Evolutionary conservation across 2,888 invertebrate genomes (phyloP), one percentile per base, ranked within the genome.

Genomic region (Andricus quercusramuli): DNA sequence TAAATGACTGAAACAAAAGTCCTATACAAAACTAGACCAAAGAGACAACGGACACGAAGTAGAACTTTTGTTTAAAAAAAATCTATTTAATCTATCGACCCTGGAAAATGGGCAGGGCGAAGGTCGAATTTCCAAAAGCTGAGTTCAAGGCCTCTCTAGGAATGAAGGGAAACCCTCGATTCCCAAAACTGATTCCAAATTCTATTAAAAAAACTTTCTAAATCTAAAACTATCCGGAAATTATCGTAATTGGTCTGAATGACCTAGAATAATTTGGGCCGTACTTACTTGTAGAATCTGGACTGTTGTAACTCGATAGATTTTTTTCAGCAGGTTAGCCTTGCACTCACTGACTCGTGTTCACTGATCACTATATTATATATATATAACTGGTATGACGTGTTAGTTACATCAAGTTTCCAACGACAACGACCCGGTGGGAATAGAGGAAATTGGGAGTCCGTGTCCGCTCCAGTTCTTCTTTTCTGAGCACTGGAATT

Each of bases 311-410:
- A 56, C 5, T 56, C 56, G 6, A 59, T n/a, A 62, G 22, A 25
- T 47, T 47, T 47, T 62, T 62, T 62, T 22, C 9, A 62, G 62
- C 62, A 62, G 62, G 25, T n/a, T 13, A 66, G 66, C 66, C 66
- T 66, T 66, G 66, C 66, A n/a, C 66, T 66, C 37, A 41, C 66
- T 20, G 20, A 66, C 66, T 37, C 66, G 32, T 37, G n/a, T n/a
- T 66, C 66, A 66, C n/a, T 41, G 32, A 65, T 29, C n/a, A 59
- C 56, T n/a, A 59, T 32, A 5, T 32, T n/a, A 59, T 32, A 5
- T 32, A 5, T 32, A 32, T 32, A 37, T 37, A 59, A n/a, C 56
- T 3, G 15, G 15, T 47, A 62, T 62, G 62, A 62, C 62, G 62
- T 62, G 62, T 59, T 62, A 25, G 62, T 59, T 62, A 62, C 13